Base-by-base conservation (phyloP, 1,140 invertebrate genomes). In the Mercenaria mercenaria region DNA sequence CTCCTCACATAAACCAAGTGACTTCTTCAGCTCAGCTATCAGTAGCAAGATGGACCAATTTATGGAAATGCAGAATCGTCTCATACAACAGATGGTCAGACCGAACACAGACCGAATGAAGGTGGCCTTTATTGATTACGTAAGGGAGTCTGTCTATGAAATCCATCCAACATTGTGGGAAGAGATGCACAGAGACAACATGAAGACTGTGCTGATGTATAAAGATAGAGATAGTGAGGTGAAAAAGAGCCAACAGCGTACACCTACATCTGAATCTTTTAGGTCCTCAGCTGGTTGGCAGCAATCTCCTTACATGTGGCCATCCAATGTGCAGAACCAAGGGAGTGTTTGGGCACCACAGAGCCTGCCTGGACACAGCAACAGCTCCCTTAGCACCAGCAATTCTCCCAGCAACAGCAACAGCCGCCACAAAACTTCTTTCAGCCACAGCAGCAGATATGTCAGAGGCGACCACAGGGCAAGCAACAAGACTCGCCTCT, bases 171-270 rank as follows among this genome's bases (percentile, higher is more conserved):
- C 8, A 13, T 23, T 74, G 4, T 74, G 26, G 69, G 23, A 74
- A 6, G 26, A 74, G 20, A 74, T 74, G 69, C 69, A 74, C 11
- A n/a, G 61, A 64, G 61, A n/a, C 32, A 64, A 11, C 61, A 64
- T 64, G 61, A 64, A 64, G 61, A 64, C 61, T 64, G 61, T 64
- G 8, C 32, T 64, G 61, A 64, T 32, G 61, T 64, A 11, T 32
- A 64, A n/a, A 64, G 61, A 64, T n/a, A 64, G 61, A 32, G 61
- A 64, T 64, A 64, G 61, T 64, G 61, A 64, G 61, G 8, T 64
- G n/a, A 64, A 74, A 10, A 34, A 10, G 34, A 32, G 69, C 37
- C 69, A 29, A 74, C 69, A 74, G n/a, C 18, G 37, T 11, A 64
- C 61, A 64, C 6, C 61, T 64, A 11, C 61, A 74, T n/a, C n/a